Evolutionary conservation across 1,140 invertebrate species (phyloP).

Genomic region (Drosophila nebulosa): DNA sequence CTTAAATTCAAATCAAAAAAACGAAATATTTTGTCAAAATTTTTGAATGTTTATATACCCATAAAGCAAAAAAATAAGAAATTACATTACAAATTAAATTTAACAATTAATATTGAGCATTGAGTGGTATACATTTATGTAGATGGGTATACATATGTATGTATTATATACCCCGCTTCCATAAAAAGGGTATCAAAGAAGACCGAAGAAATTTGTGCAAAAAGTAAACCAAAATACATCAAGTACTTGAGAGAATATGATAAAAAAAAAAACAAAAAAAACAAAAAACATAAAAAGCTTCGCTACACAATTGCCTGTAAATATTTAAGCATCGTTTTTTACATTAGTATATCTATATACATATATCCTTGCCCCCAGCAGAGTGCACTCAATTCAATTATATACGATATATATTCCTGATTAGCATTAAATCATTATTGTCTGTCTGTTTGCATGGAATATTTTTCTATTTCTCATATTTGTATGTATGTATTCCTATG

Average conservation of each 20-base stretch:
- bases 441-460: not conserved
- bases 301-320: conserved; percentile 72
- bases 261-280: too few species aligned
- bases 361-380: conserved; percentile 26
- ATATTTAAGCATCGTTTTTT: conserved; percentile 53
- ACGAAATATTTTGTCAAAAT: conserved; percentile 72
- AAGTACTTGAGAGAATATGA: conserved; percentile 26
- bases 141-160: conserved; percentile 22
- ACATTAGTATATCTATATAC: not conserved
- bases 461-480: too few species aligned
- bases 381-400: not conserved
- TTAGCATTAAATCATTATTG: not conserved
- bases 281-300: too few species aligned
- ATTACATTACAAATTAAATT: conserved; percentile 37
- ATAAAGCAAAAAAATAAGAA: conserved; percentile 35
- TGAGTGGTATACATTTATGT: conserved; percentile 16
- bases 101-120: conserved; percentile 50
- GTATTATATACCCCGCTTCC: not conserved
- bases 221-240: conserved; percentile 15
- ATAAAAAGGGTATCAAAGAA: too few species aligned
- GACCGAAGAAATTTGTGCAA: too few species aligned
- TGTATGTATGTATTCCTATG: too few species aligned
- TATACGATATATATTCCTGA: not conserved
- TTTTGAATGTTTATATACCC: conserved; percentile 73
- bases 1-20: conserved; percentile 59